These are phyloP conservation scores for Isurus oxyrinchus DNA, from an alignment of 2,113 vertebrate genomes.

Conservation along the genomic window DNA sequence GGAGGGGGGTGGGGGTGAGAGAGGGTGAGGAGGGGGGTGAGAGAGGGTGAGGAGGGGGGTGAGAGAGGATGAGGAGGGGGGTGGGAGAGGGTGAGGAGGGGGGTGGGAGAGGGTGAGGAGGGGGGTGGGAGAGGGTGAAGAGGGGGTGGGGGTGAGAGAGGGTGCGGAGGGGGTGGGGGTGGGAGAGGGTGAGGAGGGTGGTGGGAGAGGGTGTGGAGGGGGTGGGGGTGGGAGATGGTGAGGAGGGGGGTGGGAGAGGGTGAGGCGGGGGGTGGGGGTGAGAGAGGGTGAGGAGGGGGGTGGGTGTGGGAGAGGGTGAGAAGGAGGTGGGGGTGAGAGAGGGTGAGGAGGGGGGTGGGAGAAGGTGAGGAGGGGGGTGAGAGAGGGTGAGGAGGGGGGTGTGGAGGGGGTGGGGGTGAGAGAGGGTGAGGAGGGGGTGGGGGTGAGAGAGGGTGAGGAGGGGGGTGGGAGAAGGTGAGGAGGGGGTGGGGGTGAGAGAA, in stretches of 20 bases:
- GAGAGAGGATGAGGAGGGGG: not conserved
- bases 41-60: not conserved
- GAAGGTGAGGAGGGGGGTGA: not conserved
- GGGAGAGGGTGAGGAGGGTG: not conserved
- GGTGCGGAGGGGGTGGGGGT: too few relatives aligned
- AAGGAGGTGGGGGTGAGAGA: not conserved
- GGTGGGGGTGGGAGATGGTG: not conserved
- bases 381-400: too few relatives aligned
- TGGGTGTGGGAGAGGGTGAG: accelerated
- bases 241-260: not conserved
- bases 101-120: not conserved
- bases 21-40: not conserved
- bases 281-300: not conserved
- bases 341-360: accelerated
- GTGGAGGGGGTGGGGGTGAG: not conserved
- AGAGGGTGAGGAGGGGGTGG: not conserved
- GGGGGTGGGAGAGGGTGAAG: not conserved
- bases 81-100: too few relatives aligned
- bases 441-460: not conserved
- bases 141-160: not conserved
- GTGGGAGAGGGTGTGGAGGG: too few relatives aligned
- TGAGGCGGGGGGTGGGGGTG: not conserved
- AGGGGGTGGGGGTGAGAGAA: too few relatives aligned
- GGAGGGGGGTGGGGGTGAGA: not conserved
- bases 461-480: not conserved